Percentiles rank a stretch among this genome's conserved stretches.
Evolutionary conservation across 2,797 vertebrate genomes (phyloP).

Genomic region (Melanogrammus aeglefinus): DNA sequence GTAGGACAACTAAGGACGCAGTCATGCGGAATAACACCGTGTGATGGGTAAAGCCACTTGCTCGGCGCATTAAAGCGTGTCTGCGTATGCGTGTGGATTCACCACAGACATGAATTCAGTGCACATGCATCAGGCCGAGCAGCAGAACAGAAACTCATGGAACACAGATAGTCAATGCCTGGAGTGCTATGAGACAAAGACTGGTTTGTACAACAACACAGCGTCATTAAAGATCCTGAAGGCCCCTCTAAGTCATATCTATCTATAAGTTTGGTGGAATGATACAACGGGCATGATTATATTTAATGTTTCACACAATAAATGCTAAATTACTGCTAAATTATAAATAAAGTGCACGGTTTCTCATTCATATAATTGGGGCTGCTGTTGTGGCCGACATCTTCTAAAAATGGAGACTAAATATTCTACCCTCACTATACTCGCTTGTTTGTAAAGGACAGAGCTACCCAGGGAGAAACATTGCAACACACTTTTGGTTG

Average conservation of each 20-base stretch:
- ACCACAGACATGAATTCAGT: constrained; percentile 23
- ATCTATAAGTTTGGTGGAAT: neutral
- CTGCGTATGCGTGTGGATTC: constrained; percentile 4
- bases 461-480: neutral
- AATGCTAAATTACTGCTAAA: too few relatives aligned
- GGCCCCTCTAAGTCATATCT: neutral
- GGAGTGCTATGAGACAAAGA: constrained; percentile 10
- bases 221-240: neutral
- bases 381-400: neutral
- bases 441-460: too few relatives aligned
- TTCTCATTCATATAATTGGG: neutral
- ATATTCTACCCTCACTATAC: too few relatives aligned
- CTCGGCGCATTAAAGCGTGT: constrained; percentile 14
- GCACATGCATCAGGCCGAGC: constrained; percentile 28
- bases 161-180: constrained; percentile 31
- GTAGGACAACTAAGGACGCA: constrained; percentile 40
- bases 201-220: neutral
- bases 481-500: neutral
- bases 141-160: constrained; percentile 43
- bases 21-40: constrained; percentile 63
- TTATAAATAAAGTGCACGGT: neutral
- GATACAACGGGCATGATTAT: neutral
- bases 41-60: constrained; percentile 62
- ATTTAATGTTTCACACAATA: too few relatives aligned
- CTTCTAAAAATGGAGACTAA: neutral